These are phyloP conservation scores for Epirrhoe tristata DNA, from an alignment of 2,888 invertebrate genomes.

Conservation along the genomic window DNA sequence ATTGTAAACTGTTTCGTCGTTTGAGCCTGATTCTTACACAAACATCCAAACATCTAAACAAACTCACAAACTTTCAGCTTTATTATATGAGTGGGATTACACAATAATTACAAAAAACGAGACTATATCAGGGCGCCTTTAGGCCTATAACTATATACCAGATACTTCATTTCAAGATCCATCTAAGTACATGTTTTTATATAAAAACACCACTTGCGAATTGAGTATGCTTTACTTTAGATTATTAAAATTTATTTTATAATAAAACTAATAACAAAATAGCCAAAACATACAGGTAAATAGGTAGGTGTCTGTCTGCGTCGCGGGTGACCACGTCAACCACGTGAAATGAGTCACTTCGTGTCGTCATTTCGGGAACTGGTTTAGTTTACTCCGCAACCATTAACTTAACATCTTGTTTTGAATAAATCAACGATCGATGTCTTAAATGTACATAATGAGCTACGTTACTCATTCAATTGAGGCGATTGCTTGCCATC, in stretches of 20 bases:
- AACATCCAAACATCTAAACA: too few species aligned
- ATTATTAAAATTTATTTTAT: background rate
- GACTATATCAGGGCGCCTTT: too few species aligned
- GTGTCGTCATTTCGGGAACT: conserved; percentile 39
- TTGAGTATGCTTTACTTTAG: background rate
- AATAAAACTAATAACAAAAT: background rate
- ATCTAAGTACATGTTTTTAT: too few species aligned
- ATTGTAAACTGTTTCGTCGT: too few species aligned
- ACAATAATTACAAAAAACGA: too few species aligned
- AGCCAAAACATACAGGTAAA: background rate
- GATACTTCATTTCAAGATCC: too few species aligned
- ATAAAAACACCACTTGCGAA: too few species aligned
- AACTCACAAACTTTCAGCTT: too few species aligned
- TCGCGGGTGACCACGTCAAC: conserved; percentile 22
- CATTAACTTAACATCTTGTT: conserved; percentile 28
- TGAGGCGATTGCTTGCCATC: conserved; percentile 43
- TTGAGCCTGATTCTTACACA: too few species aligned
- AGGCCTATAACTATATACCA: too few species aligned
- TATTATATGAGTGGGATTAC: too few species aligned
- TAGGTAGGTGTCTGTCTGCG: conserved; percentile 22
- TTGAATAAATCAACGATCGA: conserved; percentile 26
- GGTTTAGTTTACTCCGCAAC: conserved; percentile 34
- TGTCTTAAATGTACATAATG: conserved; percentile 12
- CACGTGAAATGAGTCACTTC: conserved; percentile 40
- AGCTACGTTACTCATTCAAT: conserved; percentile 21